Evolutionary conservation across 2,888 invertebrate species (phyloP).

Genomic region (Chironomus riparius): DNA sequence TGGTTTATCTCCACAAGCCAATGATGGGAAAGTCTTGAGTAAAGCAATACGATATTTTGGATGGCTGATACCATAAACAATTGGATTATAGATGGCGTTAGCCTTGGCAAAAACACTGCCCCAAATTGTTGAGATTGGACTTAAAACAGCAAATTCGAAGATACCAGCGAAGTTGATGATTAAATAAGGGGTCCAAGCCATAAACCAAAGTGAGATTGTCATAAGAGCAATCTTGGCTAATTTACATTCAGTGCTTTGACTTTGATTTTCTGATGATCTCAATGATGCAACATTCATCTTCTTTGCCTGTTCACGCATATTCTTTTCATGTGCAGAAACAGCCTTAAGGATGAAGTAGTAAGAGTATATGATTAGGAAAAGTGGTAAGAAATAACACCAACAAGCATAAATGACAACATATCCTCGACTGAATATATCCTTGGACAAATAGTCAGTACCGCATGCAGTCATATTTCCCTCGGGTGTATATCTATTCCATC

Average conservation of each 20-base stretch:
- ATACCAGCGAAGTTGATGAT: slow-evolving; percentile 75
- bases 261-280: slow-evolving; percentile 65
- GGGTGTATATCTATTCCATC: slow-evolving; percentile 57
- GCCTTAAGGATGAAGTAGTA: slow-evolving; percentile 45
- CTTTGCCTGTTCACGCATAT: slow-evolving; percentile 83
- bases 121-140: slow-evolving; percentile 77
- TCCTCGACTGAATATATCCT: slow-evolving; percentile 46
- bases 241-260: slow-evolving; percentile 77
- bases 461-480: slow-evolving; percentile 61
- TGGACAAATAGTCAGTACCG: slow-evolving; percentile 49
- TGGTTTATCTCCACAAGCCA: no score
- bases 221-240: slow-evolving; percentile 83
- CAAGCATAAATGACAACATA: slow-evolving; percentile 48
- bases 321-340: slow-evolving; percentile 74
- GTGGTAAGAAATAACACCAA: slow-evolving; percentile 39
- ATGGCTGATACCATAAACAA: slow-evolving; percentile 83
- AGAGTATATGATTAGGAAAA: slow-evolving; percentile 28
- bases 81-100: slow-evolving; percentile 82
- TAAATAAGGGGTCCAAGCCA: slow-evolving; percentile 57
- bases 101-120: slow-evolving; percentile 84
- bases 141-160: slow-evolving; percentile 62
- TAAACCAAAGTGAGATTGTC: slow-evolving; percentile 83
- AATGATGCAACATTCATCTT: slow-evolving; percentile 89
- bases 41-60: slow-evolving; percentile 56
- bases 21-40: background rate